Percentiles rank a stretch among this genome's conserved stretches.
Evolutionary conservation across 2,797 vertebrate species (phyloP).

Genomic region (Gadopsis bispinosus): DNA sequence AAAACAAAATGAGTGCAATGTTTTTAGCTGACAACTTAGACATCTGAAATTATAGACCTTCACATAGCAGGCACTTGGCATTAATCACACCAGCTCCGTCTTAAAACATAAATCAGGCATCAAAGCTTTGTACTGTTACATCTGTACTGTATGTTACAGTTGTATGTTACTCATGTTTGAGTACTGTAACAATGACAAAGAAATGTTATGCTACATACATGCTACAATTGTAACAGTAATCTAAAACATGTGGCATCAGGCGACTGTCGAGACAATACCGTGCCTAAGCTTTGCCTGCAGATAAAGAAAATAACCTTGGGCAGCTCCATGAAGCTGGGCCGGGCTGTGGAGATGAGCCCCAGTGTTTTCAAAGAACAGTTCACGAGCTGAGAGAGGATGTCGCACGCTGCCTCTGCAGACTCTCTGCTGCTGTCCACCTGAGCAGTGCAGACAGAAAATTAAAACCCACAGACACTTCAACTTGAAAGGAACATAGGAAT

Average conservation of each 20-base stretch:
- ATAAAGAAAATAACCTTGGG: slow-evolving; percentile 82
- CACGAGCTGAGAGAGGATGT: slow-evolving; percentile 97
- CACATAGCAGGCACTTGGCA: no score
- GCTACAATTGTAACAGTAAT: neutral
- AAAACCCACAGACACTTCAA: neutral
- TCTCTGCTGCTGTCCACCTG: slow-evolving; percentile 99
- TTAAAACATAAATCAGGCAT: slow-evolving; percentile 8
- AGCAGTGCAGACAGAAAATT: slow-evolving; percentile 9
- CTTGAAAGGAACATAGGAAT: neutral
- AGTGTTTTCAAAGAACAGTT: slow-evolving; percentile 97
- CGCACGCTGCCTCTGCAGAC: slow-evolving; percentile 96
- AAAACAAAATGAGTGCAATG: no score
- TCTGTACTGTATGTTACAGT: neutral
- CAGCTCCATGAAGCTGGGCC: slow-evolving; percentile 98
- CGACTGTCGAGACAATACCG: neutral
- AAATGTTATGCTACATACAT: neutral
- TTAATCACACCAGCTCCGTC: no score
- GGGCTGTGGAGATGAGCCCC: slow-evolving; percentile 96
- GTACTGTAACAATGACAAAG: neutral
- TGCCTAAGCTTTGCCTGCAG: neutral
- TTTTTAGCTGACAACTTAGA: no score
- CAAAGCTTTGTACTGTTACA: slow-evolving; percentile 5
- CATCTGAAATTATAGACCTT: no score
- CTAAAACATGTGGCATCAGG: neutral
- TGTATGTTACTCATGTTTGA: neutral